Evolutionary conservation across 1,140 invertebrate species (phyloP).

Genomic region (Aphelenchoides avenae): DNA sequence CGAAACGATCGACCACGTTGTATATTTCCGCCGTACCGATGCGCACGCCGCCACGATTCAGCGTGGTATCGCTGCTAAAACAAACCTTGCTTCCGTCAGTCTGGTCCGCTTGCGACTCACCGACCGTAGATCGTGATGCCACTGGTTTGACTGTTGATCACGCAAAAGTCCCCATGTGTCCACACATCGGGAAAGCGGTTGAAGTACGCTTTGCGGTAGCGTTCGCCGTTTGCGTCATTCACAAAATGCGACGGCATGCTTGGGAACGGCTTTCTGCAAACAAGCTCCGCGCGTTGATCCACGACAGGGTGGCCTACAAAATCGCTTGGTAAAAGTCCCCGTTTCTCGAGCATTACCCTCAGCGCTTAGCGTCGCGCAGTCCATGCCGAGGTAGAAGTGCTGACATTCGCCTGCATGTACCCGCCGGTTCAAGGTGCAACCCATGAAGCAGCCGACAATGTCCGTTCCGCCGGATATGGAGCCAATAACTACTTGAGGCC

Average conservation of each 20-base stretch:
- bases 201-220: slow-evolving; percentile 67
- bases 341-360: slow-evolving; percentile 54
- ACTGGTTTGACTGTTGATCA: slow-evolving; percentile 63
- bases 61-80: slow-evolving; percentile 65
- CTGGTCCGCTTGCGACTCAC: slow-evolving; percentile 21
- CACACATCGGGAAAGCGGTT: slow-evolving; percentile 63
- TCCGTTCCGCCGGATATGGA: slow-evolving; percentile 68
- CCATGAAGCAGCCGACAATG: slow-evolving; percentile 67
- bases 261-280: slow-evolving; percentile 66
- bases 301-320: slow-evolving; percentile 61
- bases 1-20: slow-evolving; percentile 64
- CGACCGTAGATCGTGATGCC: slow-evolving; percentile 66
- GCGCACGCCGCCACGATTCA: slow-evolving; percentile 68
- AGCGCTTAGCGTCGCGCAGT: slow-evolving; percentile 62
- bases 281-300: slow-evolving; percentile 65
- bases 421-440: slow-evolving; percentile 64
- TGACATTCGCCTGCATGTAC: slow-evolving; percentile 67
- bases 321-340: neutral
- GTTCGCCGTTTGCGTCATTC: slow-evolving; percentile 64
- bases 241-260: slow-evolving; percentile 67
- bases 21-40: slow-evolving; percentile 69
- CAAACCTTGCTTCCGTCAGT: neutral
- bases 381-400: slow-evolving; percentile 64
- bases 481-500: slow-evolving; percentile 64
- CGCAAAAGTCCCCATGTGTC: slow-evolving; percentile 67